phyloP scores from a whole-genome alignment of 1,140 invertebrate genomes.

The Sitobion miscanthi region DNA sequence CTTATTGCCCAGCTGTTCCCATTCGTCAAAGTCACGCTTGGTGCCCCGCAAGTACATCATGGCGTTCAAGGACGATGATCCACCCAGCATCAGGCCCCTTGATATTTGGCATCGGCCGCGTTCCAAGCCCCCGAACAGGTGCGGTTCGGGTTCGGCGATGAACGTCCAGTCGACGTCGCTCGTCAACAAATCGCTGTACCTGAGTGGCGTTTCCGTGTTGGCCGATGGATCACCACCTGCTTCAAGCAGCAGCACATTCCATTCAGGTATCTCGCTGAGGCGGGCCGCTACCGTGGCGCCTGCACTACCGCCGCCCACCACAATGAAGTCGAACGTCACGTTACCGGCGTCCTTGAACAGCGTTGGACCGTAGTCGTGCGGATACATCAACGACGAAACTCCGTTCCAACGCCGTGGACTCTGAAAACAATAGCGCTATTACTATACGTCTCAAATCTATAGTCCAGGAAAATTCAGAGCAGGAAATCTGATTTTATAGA shows the following conservation, averaged over 20 bases:
- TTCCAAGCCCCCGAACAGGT: conserved; percentile 57
- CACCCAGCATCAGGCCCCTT: conserved; percentile 59
- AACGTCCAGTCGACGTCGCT: conserved; percentile 55
- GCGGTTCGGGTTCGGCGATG: conserved; percentile 31
- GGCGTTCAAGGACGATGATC: conserved; percentile 67
- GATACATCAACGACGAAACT: conserved; percentile 7
- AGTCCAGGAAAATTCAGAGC: not conserved
- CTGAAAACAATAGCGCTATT: not conserved
- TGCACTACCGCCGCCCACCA: conserved; percentile 67
- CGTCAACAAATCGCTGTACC: not conserved
- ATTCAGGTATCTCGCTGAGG: conserved; percentile 64
- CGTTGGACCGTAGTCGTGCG: conserved; percentile 17
- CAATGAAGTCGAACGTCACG: conserved; percentile 54
- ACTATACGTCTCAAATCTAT: not conserved
- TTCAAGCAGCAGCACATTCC: conserved; percentile 67
- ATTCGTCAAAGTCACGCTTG: conserved; percentile 75
- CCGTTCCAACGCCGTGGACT: not conserved
- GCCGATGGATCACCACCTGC: conserved; percentile 72
- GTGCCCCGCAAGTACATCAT: conserved; percentile 87
- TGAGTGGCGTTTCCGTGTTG: conserved; percentile 54
- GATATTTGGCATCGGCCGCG: conserved; percentile 56
- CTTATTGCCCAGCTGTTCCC: conserved; percentile 70
- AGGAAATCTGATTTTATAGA: not conserved
- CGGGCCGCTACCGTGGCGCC: conserved; percentile 68
- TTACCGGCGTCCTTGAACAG: not conserved